These are phyloP conservation scores for Dynastes tityus DNA, from an alignment of 2,888 invertebrate species.

Conservation along the genomic window DNA sequence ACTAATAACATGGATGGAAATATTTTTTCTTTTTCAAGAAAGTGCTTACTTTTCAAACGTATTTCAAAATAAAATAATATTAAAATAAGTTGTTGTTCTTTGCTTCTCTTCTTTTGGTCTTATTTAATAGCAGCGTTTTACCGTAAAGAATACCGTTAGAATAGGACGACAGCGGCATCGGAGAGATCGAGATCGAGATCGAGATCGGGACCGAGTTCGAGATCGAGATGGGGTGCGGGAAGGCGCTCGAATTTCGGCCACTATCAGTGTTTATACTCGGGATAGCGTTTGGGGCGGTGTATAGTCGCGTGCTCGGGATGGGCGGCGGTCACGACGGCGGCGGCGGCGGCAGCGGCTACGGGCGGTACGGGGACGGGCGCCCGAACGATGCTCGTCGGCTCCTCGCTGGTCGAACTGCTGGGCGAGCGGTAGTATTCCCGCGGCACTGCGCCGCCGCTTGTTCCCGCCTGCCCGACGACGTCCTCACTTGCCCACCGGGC, in stretches of 20 bases:
- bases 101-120: no score
- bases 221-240: no score
- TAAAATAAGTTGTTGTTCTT: no score
- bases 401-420: conserved; percentile 72
- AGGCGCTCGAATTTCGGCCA: conserved; percentile 61
- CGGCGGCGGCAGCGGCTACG: conserved; percentile 64
- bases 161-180: no score
- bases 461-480: conserved; percentile 71
- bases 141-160: no score
- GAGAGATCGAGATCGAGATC: no score
- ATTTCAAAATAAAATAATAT: no score
- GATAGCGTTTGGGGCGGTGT: conserved; percentile 77
- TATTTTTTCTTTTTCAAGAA: no score
- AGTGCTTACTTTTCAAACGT: no score
- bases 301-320: conserved; percentile 72
- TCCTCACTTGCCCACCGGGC: conserved; percentile 96
- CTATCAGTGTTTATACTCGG: conserved; percentile 86
- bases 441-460: conserved; percentile 69
- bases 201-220: no score
- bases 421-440: conserved; percentile 76
- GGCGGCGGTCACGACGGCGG: conserved; percentile 64
- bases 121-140: no score
- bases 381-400: conserved; percentile 74
- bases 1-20: no score
- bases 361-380: conserved; percentile 71